A percentile compares a stretch with the other conserved stretches of the same genome.
phyloP scores from a whole-genome alignment of 2,888 invertebrate species.

The Morpho deidamia region DNA sequence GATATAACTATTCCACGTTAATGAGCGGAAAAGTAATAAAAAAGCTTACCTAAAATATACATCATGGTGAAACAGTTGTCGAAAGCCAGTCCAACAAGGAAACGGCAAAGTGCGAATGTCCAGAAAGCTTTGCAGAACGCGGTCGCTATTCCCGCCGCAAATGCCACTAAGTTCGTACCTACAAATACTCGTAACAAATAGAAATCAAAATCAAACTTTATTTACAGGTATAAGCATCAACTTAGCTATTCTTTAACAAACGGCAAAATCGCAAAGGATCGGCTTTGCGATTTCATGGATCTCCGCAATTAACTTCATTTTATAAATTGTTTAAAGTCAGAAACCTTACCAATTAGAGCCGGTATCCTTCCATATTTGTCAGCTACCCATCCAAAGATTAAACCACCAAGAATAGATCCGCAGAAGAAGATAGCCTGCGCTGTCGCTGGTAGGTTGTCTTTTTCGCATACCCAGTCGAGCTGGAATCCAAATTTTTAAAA shows the following conservation, averaged over 20 bases:
- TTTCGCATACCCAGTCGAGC: constrained; percentile 93
- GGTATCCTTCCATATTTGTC: constrained; percentile 92
- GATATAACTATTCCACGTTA: too few relatives aligned
- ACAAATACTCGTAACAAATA: too few relatives aligned
- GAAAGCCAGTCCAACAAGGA: constrained; percentile 91
- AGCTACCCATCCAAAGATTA: constrained; percentile 92
- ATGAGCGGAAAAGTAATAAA: background rate
- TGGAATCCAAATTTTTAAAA: constrained; percentile 37
- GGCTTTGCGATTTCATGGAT: too few relatives aligned
- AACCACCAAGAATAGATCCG: constrained; percentile 91
- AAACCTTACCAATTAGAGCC: constrained; percentile 80
- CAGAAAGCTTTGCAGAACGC: constrained; percentile 85
- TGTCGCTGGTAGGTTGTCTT: constrained; percentile 85
- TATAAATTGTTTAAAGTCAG: too few relatives aligned
- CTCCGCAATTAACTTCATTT: too few relatives aligned
- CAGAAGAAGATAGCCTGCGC: constrained; percentile 93
- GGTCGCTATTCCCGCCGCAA: constrained; percentile 83
- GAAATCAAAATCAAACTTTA: too few relatives aligned
- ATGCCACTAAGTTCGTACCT: constrained; percentile 81
- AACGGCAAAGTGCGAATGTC: constrained; percentile 88
- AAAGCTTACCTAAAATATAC: constrained; percentile 90
- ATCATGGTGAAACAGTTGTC: constrained; percentile 96
- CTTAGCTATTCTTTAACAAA: too few relatives aligned
- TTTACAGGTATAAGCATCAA: too few relatives aligned
- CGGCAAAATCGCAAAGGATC: too few relatives aligned